phyloP scores from a whole-genome alignment of 2,113 vertebrate genomes.

The Ornithorhynchus anatinus region DNA sequence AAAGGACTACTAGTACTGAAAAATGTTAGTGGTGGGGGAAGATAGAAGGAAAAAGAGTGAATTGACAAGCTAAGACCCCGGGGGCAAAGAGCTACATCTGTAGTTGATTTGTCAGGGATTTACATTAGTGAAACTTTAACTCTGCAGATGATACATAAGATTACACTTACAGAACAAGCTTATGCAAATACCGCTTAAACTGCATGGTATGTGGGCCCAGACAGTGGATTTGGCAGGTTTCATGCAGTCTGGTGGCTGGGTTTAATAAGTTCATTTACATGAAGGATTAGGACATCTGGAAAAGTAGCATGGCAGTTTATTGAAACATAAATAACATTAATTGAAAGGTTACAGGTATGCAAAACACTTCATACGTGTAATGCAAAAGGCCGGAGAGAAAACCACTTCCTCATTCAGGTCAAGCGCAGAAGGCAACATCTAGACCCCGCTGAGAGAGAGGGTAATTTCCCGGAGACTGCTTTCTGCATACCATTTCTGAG shows the following conservation, averaged over 20 bases:
- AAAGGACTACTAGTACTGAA: constrained; percentile 48
- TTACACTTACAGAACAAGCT: constrained; percentile 72
- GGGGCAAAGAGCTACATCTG: constrained; percentile 73
- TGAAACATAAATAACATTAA: constrained; percentile 73
- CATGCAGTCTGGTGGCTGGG: constrained; percentile 60
- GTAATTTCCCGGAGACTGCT: constrained; percentile 10
- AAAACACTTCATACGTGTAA: constrained; percentile 48
- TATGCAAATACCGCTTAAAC: constrained; percentile 77
- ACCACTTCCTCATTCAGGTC: constrained; percentile 1
- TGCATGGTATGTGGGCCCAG: constrained; percentile 59
- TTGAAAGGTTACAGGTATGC: constrained; percentile 68
- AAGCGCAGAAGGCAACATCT: constrained; percentile 15
- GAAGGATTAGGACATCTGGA: constrained; percentile 76
- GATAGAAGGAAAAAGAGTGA: constrained; percentile 55
- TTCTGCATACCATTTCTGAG: constrained; percentile 16
- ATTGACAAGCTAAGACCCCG: constrained; percentile 60
- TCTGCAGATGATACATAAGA: constrained; percentile 76
- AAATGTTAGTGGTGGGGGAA: constrained; percentile 18
- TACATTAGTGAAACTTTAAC: constrained; percentile 78
- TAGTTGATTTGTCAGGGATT: constrained; percentile 76
- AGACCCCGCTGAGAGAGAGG: constrained; percentile 21
- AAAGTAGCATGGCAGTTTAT: constrained; percentile 70
- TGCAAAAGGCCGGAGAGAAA: constrained; percentile 28
- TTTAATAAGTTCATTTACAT: constrained; percentile 76
- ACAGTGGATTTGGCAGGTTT: constrained; percentile 68